Percentiles rank a stretch among this genome's conserved stretches.
phyloP scores from a whole-genome alignment of 2,888 invertebrate genomes.

The Conomelus anceps region DNA sequence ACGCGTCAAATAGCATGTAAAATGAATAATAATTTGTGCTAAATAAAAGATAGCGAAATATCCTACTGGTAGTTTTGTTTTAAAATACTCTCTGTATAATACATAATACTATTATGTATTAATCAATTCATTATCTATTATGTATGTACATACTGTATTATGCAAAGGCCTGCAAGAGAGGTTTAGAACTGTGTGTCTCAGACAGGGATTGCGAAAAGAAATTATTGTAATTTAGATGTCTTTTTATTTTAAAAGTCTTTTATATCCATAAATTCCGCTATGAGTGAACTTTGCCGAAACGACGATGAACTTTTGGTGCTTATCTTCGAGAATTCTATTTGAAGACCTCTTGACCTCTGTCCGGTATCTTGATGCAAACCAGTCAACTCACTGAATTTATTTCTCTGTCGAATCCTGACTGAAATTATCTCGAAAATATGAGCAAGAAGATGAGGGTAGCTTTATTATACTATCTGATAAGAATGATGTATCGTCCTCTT shows the following conservation, averaged over 20 bases:
- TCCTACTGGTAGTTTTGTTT: neutral
- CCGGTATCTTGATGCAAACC: neutral
- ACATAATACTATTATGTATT: too few species aligned
- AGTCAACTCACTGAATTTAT: neutral
- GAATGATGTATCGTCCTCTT: too few species aligned
- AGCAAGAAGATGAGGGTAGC: neutral
- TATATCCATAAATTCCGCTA: neutral
- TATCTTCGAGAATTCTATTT: neutral
- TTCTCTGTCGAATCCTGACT: neutral
- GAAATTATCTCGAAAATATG: neutral
- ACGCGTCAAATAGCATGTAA: neutral
- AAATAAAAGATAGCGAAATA: neutral
- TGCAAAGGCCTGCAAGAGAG: neutral
- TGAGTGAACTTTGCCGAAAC: neutral
- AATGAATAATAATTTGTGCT: neutral
- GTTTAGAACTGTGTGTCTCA: neutral
- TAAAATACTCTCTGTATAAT: neutral
- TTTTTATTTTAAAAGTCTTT: neutral
- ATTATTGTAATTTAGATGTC: neutral
- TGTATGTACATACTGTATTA: too few species aligned
- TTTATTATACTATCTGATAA: too few species aligned
- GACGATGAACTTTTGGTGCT: neutral
- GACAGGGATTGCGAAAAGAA: neutral
- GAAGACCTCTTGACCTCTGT: neutral
- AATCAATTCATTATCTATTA: too few species aligned